These are phyloP conservation scores for Gasterosteus aculeatus DNA, from an alignment of 2,113 vertebrate genomes.

Conservation along the genomic window DNA sequence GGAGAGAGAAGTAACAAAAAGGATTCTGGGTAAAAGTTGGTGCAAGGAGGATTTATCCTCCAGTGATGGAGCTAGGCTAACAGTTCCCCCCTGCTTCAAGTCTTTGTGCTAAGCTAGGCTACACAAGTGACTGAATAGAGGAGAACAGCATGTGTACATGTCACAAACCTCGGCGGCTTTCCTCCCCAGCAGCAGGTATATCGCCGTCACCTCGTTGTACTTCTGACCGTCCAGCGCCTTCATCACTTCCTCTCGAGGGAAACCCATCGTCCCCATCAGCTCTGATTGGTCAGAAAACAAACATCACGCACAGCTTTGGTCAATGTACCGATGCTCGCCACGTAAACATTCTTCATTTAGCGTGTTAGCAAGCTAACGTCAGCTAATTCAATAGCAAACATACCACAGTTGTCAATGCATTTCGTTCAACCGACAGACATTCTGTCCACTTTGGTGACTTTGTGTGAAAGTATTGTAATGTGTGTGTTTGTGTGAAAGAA, in stretches of 20 bases:
- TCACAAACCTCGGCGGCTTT: slow-evolving; percentile 86
- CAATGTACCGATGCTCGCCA: not conserved
- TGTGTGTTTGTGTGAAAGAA: slow-evolving; percentile 9
- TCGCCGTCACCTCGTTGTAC: slow-evolving; percentile 93
- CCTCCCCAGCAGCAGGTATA: slow-evolving; percentile 91
- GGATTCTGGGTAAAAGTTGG: not conserved
- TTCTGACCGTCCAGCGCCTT: slow-evolving; percentile 90
- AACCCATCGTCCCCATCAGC: slow-evolving; percentile 94
- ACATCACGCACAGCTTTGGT: not conserved
- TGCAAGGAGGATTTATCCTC: not conserved
- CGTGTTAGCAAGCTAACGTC: not conserved
- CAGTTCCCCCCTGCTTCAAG: slow-evolving; percentile 1
- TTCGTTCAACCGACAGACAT: not conserved
- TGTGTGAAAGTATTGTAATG: no score
- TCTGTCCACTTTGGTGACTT: not conserved
- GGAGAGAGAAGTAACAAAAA: slow-evolving; percentile 16
- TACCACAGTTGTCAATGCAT: not conserved
- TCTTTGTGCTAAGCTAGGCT: slow-evolving; percentile 32
- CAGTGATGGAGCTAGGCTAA: not conserved
- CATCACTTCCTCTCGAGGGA: slow-evolving; percentile 90
- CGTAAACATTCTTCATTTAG: not conserved
- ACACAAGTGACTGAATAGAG: not conserved
- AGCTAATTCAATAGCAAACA: not conserved
- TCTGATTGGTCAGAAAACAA: slow-evolving; percentile 75
- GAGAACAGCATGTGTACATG: not conserved